phyloP scores from a whole-genome alignment of 2,113 vertebrate genomes.

The Psettodes erumei region DNA sequence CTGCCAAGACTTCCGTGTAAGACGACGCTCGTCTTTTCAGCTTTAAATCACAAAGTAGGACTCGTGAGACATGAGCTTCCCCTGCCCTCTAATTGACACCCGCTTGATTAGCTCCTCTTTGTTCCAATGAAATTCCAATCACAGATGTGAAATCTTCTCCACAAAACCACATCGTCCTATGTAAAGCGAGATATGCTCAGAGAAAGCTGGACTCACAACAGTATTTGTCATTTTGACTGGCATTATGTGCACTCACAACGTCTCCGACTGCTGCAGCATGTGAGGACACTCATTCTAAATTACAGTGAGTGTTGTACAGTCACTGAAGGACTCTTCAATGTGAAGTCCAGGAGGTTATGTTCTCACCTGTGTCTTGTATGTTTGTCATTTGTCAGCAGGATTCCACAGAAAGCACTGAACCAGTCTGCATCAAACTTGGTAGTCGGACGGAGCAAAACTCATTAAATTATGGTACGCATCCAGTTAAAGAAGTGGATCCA shows the following conservation, averaged over 20 bases:
- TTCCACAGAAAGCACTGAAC: too few relatives aligned
- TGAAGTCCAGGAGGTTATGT: too few relatives aligned
- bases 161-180: not conserved
- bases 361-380: too few relatives aligned
- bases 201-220: not conserved
- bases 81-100: slow-evolving; percentile 9
- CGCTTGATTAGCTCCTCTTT: slow-evolving; percentile 3
- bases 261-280: not conserved
- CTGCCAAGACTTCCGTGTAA: not conserved
- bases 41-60: slow-evolving; percentile 16
- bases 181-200: not conserved
- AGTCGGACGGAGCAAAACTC: too few relatives aligned
- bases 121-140: slow-evolving; percentile 5
- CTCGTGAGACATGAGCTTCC: not conserved
- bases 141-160: slow-evolving; percentile 6
- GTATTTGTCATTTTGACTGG: not conserved
- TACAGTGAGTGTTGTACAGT: not conserved
- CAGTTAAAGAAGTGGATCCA: too few relatives aligned
- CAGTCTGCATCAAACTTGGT: too few relatives aligned
- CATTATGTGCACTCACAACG: not conserved
- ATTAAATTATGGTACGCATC: too few relatives aligned
- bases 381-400: too few relatives aligned
- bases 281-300: not conserved
- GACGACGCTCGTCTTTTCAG: slow-evolving; percentile 6
- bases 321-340: not conserved